phyloP scores from a whole-genome alignment of 1,140 invertebrate genomes.

The Zeugodacus cucurbitae region DNA sequence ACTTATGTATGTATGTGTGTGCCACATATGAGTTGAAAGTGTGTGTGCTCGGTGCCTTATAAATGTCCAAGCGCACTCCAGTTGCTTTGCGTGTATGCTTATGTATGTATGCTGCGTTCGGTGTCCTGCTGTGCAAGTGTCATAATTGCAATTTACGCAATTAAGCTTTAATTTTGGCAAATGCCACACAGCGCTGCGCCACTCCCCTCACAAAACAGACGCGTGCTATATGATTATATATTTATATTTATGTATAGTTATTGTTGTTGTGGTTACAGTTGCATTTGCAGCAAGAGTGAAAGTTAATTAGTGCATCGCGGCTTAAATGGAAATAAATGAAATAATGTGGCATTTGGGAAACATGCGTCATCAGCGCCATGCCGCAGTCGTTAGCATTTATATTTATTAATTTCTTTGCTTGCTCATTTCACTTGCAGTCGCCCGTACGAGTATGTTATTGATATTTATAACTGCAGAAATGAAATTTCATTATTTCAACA shows the following conservation, averaged over 20 bases:
- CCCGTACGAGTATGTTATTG: neutral
- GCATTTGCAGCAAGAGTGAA: conserved; percentile 15
- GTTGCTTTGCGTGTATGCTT: neutral
- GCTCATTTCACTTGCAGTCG: neutral
- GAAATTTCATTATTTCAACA: neutral
- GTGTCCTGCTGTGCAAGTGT: conserved; percentile 55
- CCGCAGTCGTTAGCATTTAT: neutral
- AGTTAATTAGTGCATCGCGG: conserved; percentile 31
- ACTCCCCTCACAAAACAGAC: neutral
- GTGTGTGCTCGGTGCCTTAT: neutral
- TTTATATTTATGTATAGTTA: too few species aligned
- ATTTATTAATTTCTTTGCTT: neutral
- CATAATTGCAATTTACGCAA: conserved; percentile 64
- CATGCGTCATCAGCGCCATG: neutral
- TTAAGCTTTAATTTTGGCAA: conserved; percentile 60
- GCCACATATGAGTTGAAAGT: neutral
- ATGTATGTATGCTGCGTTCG: neutral
- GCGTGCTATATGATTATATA: neutral
- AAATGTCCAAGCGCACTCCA: neutral
- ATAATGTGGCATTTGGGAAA: conserved; percentile 10
- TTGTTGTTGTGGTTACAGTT: neutral
- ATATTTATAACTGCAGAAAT: neutral
- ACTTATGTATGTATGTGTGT: neutral
- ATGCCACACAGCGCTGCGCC: neutral
- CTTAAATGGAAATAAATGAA: conserved; percentile 33